phyloP scores from a whole-genome alignment of 2,888 invertebrate species.

The Cordilura impudica region DNA sequence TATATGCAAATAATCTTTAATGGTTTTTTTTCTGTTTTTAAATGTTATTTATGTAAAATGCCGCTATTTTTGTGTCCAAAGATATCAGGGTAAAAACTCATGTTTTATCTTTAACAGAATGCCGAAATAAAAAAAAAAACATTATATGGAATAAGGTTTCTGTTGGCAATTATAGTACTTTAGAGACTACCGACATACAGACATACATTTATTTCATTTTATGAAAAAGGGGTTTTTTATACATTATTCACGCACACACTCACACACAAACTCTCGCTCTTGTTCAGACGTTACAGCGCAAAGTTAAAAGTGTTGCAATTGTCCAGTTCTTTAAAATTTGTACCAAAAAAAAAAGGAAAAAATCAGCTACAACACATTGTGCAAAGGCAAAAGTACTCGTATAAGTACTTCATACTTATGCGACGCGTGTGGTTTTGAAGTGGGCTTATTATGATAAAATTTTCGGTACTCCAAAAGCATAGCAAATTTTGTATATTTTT shows the following conservation, averaged over 20 bases:
- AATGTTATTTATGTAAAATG: not conserved
- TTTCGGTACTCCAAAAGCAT: not conserved
- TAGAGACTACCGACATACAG: not conserved
- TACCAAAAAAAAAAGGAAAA: not conserved
- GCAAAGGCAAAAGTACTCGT: not conserved
- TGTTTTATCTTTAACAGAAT: not conserved
- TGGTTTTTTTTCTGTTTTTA: too few relatives aligned
- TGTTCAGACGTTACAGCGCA: slow-evolving; percentile 19
- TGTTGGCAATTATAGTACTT: not conserved
- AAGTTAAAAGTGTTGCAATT: slow-evolving; percentile 45
- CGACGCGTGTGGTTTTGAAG: slow-evolving; percentile 50
- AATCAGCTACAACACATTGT: not conserved
- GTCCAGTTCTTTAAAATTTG: slow-evolving; percentile 46
- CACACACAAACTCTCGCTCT: slow-evolving; percentile 21
- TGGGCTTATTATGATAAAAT: slow-evolving; percentile 38
- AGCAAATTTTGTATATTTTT: not conserved
- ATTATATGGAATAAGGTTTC: not conserved
- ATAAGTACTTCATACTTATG: slow-evolving; percentile 27
- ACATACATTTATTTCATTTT: not conserved
- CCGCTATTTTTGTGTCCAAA: not conserved
- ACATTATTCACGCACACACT: slow-evolving; percentile 47
- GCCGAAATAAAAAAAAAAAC: not conserved
- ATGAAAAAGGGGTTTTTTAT: not conserved
- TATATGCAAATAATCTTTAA: not conserved
- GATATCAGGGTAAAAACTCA: not conserved